Base-by-base conservation (phyloP, 2,797 vertebrate genomes). In the Nannoperca obscura region DNA sequence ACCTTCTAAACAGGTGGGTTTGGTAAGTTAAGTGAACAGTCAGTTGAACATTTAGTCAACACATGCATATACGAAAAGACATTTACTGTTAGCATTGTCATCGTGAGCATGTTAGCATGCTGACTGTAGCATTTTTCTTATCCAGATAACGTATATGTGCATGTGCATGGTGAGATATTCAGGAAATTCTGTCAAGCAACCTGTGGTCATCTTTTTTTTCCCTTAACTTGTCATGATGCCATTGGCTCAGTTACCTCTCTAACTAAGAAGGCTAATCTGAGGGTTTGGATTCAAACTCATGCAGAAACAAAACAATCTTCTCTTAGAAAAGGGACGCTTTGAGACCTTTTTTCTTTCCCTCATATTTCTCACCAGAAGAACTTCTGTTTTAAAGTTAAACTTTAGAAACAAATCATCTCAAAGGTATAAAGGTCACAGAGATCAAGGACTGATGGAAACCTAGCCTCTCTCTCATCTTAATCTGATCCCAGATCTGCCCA, bases 141-240 rank as follows among this genome's bases (percentile, higher is more conserved):
- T 27, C 24, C 24, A 27, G 24, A 27, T 27, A 27, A 27, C 24
- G 24, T 27, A 27, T 27, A 27, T 27, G 24, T 27, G 24, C 24
- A 27, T 27, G 24, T 27, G 24, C 24, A 27, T 27, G 24, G 24
- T 27, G 24, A 27, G 71, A 80, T 70, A 68, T 78, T 75, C 53
- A 78, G 83, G 76, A 88, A 86, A 87, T 78, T 63, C 77, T 88
- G 76, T 94, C 89, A 88, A 74, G 55, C 76, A 64, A 69, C 44
- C 71, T 87, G 88, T 81, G 81, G 88, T 91, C 87, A 75, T 75
- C 27, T 88, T 79, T 90, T 34, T 34, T 78, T 82, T 17, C 50
- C 87, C 65, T 78, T 69, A 69, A 73, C 38, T 74, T 84, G 71
- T 76, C 66, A 85, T 70, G 71, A 79, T 82, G 80, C 82, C 76